phyloP scores from a whole-genome alignment of 2,113 vertebrate genomes.

The Tricholaema leucomelas region DNA sequence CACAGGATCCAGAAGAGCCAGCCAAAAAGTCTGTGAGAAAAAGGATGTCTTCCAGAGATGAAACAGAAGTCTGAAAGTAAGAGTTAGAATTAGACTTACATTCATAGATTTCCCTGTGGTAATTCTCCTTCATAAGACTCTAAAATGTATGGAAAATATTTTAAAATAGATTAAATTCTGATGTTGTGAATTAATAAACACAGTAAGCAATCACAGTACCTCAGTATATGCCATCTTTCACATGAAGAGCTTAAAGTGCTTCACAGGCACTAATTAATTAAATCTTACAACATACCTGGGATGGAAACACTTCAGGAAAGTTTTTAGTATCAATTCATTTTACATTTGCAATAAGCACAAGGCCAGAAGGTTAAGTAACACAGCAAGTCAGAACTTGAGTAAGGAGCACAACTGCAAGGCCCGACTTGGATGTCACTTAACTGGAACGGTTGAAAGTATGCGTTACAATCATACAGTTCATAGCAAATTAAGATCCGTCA shows the following conservation, averaged over 20 bases:
- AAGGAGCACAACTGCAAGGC: background rate
- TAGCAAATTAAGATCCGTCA: background rate
- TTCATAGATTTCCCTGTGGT: background rate
- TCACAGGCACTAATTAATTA: slow-evolving; percentile 35
- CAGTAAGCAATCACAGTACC: background rate
- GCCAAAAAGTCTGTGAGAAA: background rate
- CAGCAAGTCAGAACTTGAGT: background rate
- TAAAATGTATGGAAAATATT: background rate
- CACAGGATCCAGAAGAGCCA: background rate
- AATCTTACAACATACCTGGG: slow-evolving; percentile 32
- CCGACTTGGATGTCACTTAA: background rate
- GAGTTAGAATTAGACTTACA: background rate
- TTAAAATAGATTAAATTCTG: background rate
- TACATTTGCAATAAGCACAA: background rate
- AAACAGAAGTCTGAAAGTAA: background rate
- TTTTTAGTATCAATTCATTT: slow-evolving; percentile 37
- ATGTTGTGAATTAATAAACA: background rate
- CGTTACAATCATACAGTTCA: background rate
- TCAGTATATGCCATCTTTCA: background rate
- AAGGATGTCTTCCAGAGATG: background rate
- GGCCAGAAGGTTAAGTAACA: slow-evolving; percentile 21
- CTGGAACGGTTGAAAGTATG: background rate
- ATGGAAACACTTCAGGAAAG: background rate
- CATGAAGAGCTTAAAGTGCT: background rate
- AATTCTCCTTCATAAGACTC: background rate